Conservation (phyloP, 2,888 invertebrate species). For the Nephrocerus scutellatus region DNA sequence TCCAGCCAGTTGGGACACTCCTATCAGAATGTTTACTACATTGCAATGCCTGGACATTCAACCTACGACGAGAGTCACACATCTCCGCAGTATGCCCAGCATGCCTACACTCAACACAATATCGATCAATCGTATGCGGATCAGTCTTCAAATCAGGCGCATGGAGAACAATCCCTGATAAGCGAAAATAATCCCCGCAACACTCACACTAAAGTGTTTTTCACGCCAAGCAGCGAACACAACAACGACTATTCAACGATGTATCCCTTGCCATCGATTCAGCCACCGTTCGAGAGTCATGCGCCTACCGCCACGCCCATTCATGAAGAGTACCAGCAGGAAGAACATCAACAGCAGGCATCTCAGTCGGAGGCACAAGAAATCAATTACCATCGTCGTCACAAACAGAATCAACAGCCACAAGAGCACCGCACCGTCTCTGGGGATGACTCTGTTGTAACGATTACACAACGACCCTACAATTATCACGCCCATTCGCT, state of each 20-base stretch:
- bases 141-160: too few species aligned
- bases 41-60: conserved; percentile 32
- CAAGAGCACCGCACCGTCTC: conserved; percentile 4
- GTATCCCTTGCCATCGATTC: conserved; percentile 34
- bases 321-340: too few species aligned
- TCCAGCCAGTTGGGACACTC: conserved; percentile 16
- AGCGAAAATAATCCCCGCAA: conserved; percentile 44
- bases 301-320: conserved; percentile 22
- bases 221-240: conserved; percentile 25
- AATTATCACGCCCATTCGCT: conserved; percentile 42
- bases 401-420: conserved; percentile 11
- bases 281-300: conserved; percentile 31
- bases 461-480: conserved; percentile 37
- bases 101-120: conserved; percentile 6
- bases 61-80: conserved; percentile 25
- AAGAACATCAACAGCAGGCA: too few species aligned
- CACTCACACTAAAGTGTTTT: conserved; percentile 44
- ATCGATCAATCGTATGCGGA: conserved; percentile 8
- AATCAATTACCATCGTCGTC: conserved; percentile 1
- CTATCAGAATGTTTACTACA: conserved; percentile 38
- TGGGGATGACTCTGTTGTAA: conserved; percentile 21
- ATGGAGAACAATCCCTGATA: conserved; percentile 23
- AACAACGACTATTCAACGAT: conserved; percentile 31
- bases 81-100: conserved; percentile 27
- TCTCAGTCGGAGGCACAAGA: conserved; percentile 13